Conservation (phyloP, 2,797 vertebrate genomes). For the Buphagus erythrorhynchus region DNA sequence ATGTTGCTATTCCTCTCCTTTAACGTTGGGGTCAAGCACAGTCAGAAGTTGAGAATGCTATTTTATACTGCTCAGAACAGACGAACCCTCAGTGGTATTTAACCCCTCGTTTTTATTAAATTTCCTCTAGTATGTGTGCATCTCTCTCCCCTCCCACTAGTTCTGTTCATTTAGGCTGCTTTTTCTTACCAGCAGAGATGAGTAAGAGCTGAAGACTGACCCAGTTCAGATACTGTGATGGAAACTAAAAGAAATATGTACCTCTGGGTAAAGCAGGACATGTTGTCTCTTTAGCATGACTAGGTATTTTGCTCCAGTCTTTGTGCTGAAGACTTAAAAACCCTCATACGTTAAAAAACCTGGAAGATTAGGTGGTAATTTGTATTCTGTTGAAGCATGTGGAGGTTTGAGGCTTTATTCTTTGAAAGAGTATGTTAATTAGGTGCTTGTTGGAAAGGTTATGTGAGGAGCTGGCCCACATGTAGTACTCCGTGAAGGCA, state of each 20-base stretch:
- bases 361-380: background rate
- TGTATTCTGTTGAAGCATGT: background rate
- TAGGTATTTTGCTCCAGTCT: background rate
- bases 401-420: background rate
- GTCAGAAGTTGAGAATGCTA: background rate
- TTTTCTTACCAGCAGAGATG: background rate
- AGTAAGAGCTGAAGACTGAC: background rate
- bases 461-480: background rate
- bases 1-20: background rate
- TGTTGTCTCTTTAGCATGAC: background rate
- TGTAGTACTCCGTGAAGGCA: background rate
- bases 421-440: background rate
- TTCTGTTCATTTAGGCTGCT: background rate
- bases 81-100: background rate
- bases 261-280: background rate
- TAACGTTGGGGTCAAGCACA: background rate
- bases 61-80: background rate
- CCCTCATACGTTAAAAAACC: background rate
- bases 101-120: background rate
- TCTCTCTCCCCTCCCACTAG: background rate
- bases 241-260: background rate
- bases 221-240: background rate
- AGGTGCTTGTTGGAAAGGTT: background rate
- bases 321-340: background rate
- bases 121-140: rapidly evolving